Conservation (phyloP, 2,113 vertebrate species). For the Vombatus ursinus region DNA sequence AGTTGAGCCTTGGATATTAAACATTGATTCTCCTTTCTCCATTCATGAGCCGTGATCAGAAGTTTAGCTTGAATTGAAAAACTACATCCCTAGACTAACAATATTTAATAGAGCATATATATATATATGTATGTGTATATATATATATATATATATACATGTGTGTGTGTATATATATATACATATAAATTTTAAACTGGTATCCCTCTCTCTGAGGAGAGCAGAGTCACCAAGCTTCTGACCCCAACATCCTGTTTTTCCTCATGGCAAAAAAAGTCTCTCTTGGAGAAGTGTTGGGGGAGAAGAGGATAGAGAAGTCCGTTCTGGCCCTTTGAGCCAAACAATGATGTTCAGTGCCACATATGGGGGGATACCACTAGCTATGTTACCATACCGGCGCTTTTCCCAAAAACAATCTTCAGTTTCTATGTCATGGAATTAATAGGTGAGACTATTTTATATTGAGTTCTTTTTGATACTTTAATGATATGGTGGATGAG, state of each 20-base stretch:
- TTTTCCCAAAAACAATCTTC: background rate
- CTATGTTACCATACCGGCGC: background rate
- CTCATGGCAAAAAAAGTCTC: background rate
- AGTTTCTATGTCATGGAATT: background rate
- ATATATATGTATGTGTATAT: too few species aligned
- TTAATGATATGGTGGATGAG: background rate
- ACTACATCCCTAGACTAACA: background rate
- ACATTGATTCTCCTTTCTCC: background rate
- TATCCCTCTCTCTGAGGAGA: background rate
- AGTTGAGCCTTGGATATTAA: background rate
- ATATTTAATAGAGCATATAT: background rate
- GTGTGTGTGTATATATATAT: too few species aligned
- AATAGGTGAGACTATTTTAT: background rate
- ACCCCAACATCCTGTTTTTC: background rate
- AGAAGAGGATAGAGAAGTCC: background rate
- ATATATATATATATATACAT: too few species aligned
- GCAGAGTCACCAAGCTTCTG: background rate
- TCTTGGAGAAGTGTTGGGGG: background rate
- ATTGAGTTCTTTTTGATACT: background rate
- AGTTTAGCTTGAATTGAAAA: background rate
- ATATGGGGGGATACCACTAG: background rate
- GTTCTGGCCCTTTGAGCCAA: background rate
- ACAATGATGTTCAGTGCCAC: background rate
- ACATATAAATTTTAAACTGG: background rate
- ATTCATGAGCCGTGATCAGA: background rate